These are phyloP conservation scores for Syrmaticus mikado DNA, from an alignment of 2,113 vertebrate species.

Conservation along the genomic window DNA sequence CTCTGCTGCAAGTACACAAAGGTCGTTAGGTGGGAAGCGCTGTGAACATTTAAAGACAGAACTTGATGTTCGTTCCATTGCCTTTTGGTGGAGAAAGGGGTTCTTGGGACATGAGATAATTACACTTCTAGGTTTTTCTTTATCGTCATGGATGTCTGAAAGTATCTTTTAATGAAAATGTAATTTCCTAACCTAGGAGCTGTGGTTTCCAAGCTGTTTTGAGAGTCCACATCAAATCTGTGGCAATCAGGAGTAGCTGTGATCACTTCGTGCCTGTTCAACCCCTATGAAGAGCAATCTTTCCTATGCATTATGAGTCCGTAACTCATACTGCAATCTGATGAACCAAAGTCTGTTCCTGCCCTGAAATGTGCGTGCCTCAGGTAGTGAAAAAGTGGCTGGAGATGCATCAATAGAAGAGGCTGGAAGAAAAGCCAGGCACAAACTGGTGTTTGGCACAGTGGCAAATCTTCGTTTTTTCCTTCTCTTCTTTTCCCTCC, in stretches of 20 bases:
- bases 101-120: neutral
- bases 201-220: neutral
- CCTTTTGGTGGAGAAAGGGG: neutral
- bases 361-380: fast-evolving
- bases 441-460: neutral
- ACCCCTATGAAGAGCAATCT: neutral
- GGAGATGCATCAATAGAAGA: neutral
- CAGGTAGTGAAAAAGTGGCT: neutral
- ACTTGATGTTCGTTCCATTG: neutral
- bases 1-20: neutral
- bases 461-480: neutral
- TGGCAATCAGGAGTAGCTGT: neutral
- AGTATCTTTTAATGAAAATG: neutral
- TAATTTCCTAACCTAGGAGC: neutral
- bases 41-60: neutral
- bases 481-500: neutral
- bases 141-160: neutral
- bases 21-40: neutral
- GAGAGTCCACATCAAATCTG: neutral
- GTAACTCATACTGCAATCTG: fast-evolving
- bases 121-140: neutral
- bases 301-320: neutral
- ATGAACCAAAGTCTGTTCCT: neutral
- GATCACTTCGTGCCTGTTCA: neutral
- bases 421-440: neutral